Evolutionary conservation across 2,888 invertebrate genomes (phyloP).

Genomic region (Chouioia cunea): DNA sequence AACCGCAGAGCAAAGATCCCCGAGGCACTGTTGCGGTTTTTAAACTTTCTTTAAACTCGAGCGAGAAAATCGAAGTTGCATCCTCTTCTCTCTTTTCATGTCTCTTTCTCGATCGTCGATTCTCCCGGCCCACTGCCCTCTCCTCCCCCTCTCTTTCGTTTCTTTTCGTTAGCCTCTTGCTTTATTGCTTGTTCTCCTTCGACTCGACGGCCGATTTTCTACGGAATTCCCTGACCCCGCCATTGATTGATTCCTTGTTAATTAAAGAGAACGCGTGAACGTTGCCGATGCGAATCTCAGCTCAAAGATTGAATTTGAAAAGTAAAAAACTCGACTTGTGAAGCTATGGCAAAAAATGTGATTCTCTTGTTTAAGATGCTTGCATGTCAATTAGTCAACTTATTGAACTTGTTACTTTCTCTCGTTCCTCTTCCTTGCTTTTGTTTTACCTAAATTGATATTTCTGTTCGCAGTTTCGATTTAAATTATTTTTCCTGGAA

Average conservation of each 20-base stretch:
- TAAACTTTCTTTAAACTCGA: constrained; percentile 42
- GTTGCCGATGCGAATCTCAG: constrained; percentile 1
- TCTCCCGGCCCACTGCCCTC: constrained; percentile 1
- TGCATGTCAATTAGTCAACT: constrained; percentile 24
- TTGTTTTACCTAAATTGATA: not conserved
- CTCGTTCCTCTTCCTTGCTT: constrained; percentile 5
- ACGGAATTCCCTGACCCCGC: constrained; percentile 53
- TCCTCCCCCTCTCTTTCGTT: constrained; percentile 8
- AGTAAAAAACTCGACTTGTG: constrained; percentile 2
- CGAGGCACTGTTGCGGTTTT: constrained; percentile 40
- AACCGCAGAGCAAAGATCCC: constrained; percentile 38
- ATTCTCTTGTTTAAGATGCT: constrained; percentile 10
- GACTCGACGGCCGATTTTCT: constrained; percentile 47
- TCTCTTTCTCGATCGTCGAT: constrained; percentile 26
- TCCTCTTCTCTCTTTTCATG: constrained; percentile 25
- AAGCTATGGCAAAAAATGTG: constrained; percentile 6
- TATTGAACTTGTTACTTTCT: constrained; percentile 14
- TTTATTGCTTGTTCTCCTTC: constrained; percentile 28
- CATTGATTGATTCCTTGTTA: constrained; percentile 63
- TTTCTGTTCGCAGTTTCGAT: not conserved
- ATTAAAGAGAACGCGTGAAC: constrained; percentile 55
- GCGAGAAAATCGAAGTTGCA: constrained; percentile 38
- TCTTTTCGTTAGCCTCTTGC: constrained; percentile 13
- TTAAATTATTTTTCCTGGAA: not conserved
- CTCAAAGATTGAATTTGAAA: not conserved